These are phyloP conservation scores for Euwallacea fornicatus DNA, from an alignment of 1,140 invertebrate species.

Conservation along the genomic window DNA sequence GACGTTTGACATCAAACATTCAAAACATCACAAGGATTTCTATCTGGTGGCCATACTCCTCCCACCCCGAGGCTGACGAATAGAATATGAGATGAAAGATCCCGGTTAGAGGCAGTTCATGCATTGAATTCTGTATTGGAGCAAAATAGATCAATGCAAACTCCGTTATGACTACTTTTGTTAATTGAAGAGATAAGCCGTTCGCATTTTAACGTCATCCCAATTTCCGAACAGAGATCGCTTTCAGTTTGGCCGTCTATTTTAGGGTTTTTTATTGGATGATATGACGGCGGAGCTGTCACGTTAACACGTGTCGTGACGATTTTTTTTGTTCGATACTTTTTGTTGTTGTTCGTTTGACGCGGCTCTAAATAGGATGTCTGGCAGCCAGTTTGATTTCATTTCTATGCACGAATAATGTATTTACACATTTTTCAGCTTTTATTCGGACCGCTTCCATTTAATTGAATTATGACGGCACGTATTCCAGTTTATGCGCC, in stretches of 20 bases:
- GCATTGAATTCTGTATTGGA: no score
- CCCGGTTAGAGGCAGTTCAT: no score
- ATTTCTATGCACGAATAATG: constrained; percentile 40
- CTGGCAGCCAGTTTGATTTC: constrained; percentile 39
- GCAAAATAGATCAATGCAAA: no score
- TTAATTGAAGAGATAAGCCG: constrained; percentile 5
- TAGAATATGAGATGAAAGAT: no score
- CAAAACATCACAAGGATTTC: no score
- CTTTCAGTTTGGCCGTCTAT: constrained; percentile 21
- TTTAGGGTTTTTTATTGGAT: constrained; percentile 40
- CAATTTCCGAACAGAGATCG: constrained; percentile 15
- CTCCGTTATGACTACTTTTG: no score
- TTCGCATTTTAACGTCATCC: constrained; percentile 2
- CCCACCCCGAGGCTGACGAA: no score
- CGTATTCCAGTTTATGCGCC: constrained; percentile 34
- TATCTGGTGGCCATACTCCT: no score
- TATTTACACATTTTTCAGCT: constrained; percentile 41
- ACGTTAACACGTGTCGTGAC: constrained; percentile 40
- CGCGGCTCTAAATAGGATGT: constrained; percentile 39
- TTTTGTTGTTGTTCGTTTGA: constrained; percentile 37
- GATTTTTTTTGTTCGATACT: constrained; percentile 32
- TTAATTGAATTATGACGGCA: constrained; percentile 43
- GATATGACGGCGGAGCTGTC: constrained; percentile 40
- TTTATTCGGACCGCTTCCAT: constrained; percentile 41
- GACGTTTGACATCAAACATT: no score